Base-by-base conservation (phyloP, 2,888 invertebrate species). In the Chloromyia formosa region DNA sequence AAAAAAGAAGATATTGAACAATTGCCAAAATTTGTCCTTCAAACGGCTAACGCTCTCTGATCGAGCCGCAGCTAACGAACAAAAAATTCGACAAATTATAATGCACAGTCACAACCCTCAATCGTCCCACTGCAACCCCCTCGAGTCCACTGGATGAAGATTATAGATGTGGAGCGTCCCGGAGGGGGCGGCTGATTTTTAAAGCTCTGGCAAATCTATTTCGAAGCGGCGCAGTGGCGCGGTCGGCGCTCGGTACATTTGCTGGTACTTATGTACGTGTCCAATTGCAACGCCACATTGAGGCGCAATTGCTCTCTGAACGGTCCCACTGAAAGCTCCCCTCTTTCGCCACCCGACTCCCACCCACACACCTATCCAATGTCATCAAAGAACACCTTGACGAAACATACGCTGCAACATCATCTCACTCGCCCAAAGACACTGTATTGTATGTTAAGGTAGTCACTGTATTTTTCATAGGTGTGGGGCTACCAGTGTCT, bases 21-120 rank as follows among this genome's bases (percentile, higher is more conserved):
- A 69, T 69, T 54, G 56, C 71, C 71, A 40, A 71, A 71, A 71
- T 71, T 71, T 71, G 71, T 56, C 71, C 71, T 71, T 71, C 71
- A 23, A 22, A 35, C 56, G 56, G 71, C 56, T 71, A 71, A 71
- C 58, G 71, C 71, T 71, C 71, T 71, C 14, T 71, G 71, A 71
- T 58, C 71, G 58, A 35, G 27, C 27, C 27, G 27, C 27, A 35
- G 27, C 27, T 35, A 35, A 35, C 27, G 27, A 35, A 35, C 27
- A 35, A 35, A 35, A 35, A 40, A 22, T 66, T 66, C 49, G 49
- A 45, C 49, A 49, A 66, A 35, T 35, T 35, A 35, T 7, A 35
- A 35, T 35, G 27, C 27, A 35, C 27, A 2, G 27, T 45, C 20
- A 4, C 18, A 62, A 45, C 22, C 18, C 12, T 66, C 45, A 23